Conservation (phyloP, 2,888 invertebrate genomes). For the Pristionchus arcanus region DNA sequence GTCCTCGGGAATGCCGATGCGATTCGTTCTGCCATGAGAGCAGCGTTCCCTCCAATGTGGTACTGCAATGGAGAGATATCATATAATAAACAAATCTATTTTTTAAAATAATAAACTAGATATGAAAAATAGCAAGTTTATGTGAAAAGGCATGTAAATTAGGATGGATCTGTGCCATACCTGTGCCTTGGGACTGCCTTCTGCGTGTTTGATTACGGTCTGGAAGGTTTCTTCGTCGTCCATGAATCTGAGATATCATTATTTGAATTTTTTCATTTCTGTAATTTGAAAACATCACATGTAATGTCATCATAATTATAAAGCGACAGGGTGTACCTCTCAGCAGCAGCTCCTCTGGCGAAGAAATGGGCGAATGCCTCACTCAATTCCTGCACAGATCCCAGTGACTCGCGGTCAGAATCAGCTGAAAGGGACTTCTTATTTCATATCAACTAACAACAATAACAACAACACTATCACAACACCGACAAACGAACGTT, state of each 20-base stretch:
- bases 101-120: background rate
- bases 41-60: constrained; percentile 82
- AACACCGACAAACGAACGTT: constrained; percentile 30
- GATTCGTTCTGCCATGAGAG: constrained; percentile 80
- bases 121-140: background rate
- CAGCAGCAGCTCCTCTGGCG: constrained; percentile 80
- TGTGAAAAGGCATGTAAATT: constrained; percentile 39
- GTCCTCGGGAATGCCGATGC: constrained; percentile 80
- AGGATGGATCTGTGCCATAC: constrained; percentile 48
- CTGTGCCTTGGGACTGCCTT: constrained; percentile 65
- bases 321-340: constrained; percentile 73
- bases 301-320: too few relatives aligned
- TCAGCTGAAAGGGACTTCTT: background rate
- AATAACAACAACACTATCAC: background rate
- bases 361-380: constrained; percentile 81
- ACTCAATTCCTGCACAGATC: constrained; percentile 79
- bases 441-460: background rate
- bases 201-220: constrained; percentile 67
- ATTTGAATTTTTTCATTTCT: background rate
- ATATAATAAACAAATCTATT: too few relatives aligned
- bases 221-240: constrained; percentile 72
- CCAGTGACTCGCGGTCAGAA: constrained; percentile 75
- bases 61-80: constrained; percentile 71
- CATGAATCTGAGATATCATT: constrained; percentile 67
- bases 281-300: too few relatives aligned